Conservation (phyloP, 2,888 invertebrate species). For the Clitarchus hookeri region DNA sequence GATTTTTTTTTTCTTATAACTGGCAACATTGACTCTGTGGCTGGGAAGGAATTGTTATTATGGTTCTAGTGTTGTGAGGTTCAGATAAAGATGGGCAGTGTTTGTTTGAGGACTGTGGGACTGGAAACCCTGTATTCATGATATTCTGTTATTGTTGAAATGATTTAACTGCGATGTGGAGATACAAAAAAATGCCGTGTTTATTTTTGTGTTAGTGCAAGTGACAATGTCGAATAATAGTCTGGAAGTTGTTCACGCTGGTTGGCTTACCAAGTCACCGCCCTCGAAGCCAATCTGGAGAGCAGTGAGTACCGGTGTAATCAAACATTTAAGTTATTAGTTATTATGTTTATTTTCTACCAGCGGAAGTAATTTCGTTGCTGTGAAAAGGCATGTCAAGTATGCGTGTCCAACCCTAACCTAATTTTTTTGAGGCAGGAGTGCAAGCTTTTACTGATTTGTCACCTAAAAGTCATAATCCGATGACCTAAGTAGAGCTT, state of each 20-base stretch:
- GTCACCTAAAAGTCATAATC: no score
- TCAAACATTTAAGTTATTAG: no score
- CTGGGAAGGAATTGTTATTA: background rate
- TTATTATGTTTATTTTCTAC: no score
- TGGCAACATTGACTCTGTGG: no score
- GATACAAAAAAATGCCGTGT: background rate
- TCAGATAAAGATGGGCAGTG: background rate
- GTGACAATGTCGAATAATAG: constrained; percentile 56
- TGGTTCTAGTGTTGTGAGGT: background rate
- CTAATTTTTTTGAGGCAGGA: no score
- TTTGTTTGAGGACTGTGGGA: background rate
- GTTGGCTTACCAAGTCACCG: constrained; percentile 95
- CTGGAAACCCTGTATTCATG: background rate
- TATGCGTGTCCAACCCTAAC: no score
- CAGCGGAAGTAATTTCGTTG: no score
- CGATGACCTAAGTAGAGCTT: no score
- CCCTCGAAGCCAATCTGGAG: constrained; percentile 90
- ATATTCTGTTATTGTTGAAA: background rate
- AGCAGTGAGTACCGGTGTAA: constrained; percentile 75
- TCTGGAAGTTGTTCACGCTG: constrained; percentile 81
- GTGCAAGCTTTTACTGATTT: no score
- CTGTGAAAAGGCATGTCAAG: no score
- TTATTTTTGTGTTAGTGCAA: background rate
- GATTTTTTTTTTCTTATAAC: no score
- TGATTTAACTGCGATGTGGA: background rate